phyloP scores from a whole-genome alignment of 2,888 invertebrate genomes.

The Nomada fabriciana region DNA sequence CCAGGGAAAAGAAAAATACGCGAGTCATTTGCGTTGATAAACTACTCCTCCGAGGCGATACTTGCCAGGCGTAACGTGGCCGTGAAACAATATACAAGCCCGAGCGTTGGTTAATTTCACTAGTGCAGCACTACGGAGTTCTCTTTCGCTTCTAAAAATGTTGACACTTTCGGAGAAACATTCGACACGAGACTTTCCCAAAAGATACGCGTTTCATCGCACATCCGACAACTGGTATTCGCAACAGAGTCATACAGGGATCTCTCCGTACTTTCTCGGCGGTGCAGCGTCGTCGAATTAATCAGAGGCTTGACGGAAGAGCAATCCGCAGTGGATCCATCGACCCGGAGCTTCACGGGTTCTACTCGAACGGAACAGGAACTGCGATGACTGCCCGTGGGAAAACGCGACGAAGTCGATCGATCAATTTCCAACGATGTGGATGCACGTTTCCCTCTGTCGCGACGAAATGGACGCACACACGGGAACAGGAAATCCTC shows the following conservation, averaged over 20 bases:
- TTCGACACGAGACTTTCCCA: neutral
- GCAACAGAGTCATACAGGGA: neutral
- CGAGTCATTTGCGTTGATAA: conserved; percentile 9
- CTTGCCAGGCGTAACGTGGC: neutral
- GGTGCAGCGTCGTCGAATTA: neutral
- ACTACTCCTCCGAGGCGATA: conserved; percentile 8
- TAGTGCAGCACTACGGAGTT: neutral
- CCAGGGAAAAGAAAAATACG: neutral
- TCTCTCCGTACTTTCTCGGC: neutral
- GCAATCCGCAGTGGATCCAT: neutral
- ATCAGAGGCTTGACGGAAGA: conserved; percentile 4
- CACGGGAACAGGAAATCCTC: conserved; percentile 40
- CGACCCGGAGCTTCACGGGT: neutral
- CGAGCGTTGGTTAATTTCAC: neutral
- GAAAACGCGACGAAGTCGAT: conserved; percentile 50
- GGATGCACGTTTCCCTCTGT: conserved; percentile 12
- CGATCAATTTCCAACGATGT: conserved; percentile 65
- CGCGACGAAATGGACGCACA: conserved; percentile 11
- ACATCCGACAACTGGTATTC: neutral
- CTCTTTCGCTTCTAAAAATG: neutral
- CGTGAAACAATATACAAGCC: neutral
- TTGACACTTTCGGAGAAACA: neutral
- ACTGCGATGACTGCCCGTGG: conserved; percentile 20
- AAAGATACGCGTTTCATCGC: neutral
- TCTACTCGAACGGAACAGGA: conserved; percentile 1